Base-by-base conservation (phyloP, 1,140 invertebrate species). In the Apis cerana region DNA sequence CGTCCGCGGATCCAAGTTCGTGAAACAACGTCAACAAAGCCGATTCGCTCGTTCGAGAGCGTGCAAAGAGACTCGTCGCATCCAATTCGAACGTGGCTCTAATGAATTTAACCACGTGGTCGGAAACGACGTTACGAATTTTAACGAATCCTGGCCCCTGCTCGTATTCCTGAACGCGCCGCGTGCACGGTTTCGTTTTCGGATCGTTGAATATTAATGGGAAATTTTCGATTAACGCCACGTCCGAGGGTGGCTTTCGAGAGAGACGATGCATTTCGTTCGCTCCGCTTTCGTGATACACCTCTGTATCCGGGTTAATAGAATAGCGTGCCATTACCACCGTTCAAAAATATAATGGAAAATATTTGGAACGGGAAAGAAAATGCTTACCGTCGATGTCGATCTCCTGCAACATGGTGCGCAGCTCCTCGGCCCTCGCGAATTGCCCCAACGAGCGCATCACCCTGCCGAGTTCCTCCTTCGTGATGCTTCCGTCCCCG, bases 341-440 rank as follows among this genome's bases (percentile, higher is more conserved):
- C 17, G 11, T 67, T 21, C 10, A 21, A 43, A 19, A 67, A 33
- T 33, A 33, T 3, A 33, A 33, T 5, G 4, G 33, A 7, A 43
- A 43, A 43, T 43, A 43, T 43, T 43, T 21, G 17, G 33, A 5
- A 43, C 21, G 61, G 11, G 12, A 43, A 21, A 19, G 33, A 7
- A 33, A 43, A 43, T 43, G 90, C 94, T 94, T 91, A 97, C 97
- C 97, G 91, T 98, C 97, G 68, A 97, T 97, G 91, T 98, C 97
- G 21, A 98, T 97, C 92, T 98, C 98, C 89, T 97, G 96, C n/a
- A 98, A 94, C 97, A 98, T 98, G 85, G 97, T 96, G 83, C 97
- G 96, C 74, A 98, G 92, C 91, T 98, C 97, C 91, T 97, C 97
- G 17, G 97, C 97, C 68, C 97, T 94, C 0, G 97, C 97, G 92